A percentile compares a stretch with the other conserved stretches of the same genome.
phyloP scores from a whole-genome alignment of 2,113 vertebrate species.

The Chlorocebus sabaeus region DNA sequence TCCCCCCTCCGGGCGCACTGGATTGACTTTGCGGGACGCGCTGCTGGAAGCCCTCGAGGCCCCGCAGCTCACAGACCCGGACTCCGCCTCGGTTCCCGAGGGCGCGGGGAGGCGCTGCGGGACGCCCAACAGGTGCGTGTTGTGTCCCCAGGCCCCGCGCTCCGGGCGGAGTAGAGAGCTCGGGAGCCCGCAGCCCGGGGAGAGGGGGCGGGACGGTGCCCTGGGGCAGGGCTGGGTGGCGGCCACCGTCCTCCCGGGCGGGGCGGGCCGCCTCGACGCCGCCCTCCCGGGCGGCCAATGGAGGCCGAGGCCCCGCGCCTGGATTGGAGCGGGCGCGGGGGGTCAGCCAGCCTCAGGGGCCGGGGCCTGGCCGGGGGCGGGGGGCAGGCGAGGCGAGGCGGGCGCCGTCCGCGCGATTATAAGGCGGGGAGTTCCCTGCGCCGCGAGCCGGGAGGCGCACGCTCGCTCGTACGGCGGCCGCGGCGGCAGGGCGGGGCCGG shows the following conservation, averaged over 20 bases:
- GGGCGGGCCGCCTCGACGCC: not conserved
- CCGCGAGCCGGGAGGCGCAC: conserved; percentile 45
- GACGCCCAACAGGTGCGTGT: not conserved
- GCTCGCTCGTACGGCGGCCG: conserved; percentile 43
- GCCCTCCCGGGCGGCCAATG: conserved; percentile 62
- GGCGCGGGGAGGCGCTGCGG: not conserved
- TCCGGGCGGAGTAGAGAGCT: not conserved
- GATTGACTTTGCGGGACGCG: not conserved
- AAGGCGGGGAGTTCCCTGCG: conserved; percentile 69
- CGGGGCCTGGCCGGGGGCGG: not conserved
- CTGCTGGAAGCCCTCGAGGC: not conserved
- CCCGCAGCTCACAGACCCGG: not conserved
- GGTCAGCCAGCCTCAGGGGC: conserved; percentile 48
- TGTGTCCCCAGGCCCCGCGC: not conserved
- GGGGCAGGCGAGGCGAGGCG: conserved; percentile 54
- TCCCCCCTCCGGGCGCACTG: not conserved
- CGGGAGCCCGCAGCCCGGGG: not conserved
- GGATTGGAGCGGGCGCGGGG: conserved; percentile 61
- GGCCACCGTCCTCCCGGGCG: not conserved
- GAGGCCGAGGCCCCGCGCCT: not conserved
- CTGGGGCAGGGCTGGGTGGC: not conserved
- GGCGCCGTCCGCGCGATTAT: conserved; percentile 60
- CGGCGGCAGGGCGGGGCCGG: conserved; percentile 49
- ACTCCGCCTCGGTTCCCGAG: not conserved
- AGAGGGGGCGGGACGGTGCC: not conserved